A percentile compares a stretch with the other conserved stretches of the same genome.
Conservation (phyloP, 2,113 vertebrate genomes). For the Mastomys natalensis region DNA sequence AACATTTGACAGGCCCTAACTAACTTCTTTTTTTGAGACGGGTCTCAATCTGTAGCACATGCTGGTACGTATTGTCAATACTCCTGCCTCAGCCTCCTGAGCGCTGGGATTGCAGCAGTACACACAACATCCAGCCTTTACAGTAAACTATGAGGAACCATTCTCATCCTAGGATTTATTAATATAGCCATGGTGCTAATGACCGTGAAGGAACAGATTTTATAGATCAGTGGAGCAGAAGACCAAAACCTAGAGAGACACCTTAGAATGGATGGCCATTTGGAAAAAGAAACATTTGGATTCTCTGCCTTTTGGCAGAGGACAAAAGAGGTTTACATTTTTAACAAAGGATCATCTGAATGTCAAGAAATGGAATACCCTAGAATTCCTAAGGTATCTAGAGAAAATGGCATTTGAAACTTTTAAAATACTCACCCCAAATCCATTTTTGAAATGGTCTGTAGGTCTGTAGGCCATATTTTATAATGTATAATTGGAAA, state of each 20-base stretch:
- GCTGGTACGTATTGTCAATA: not conserved
- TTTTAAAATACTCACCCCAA: constrained; percentile 1
- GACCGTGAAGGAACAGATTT: not conserved
- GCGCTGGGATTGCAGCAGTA: not conserved
- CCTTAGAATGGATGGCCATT: constrained; percentile 21
- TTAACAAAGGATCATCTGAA: not conserved
- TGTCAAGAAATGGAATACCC: constrained; percentile 47
- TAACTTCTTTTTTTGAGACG: not conserved
- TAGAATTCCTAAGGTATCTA: constrained; percentile 27
- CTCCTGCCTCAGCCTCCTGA: not conserved
- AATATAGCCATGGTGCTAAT: constrained; percentile 34
- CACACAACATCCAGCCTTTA: not conserved
- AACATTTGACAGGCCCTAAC: not conserved
- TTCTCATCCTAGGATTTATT: constrained; percentile 45
- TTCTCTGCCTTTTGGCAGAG: constrained; percentile 36
- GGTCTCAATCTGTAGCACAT: not conserved
- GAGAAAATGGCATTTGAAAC: not conserved
- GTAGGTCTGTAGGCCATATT: constrained; percentile 18
- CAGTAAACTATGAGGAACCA: constrained; percentile 18
- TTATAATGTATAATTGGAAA: constrained; percentile 17
- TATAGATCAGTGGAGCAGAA: constrained; percentile 12
- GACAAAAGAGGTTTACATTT: constrained; percentile 33
- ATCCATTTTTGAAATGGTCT: constrained; percentile 26
- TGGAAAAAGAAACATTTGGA: constrained; percentile 41
- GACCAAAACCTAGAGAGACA: constrained; percentile 44